phyloP scores from a whole-genome alignment of 1,140 invertebrate genomes.

The Drosophila pandora region DNA sequence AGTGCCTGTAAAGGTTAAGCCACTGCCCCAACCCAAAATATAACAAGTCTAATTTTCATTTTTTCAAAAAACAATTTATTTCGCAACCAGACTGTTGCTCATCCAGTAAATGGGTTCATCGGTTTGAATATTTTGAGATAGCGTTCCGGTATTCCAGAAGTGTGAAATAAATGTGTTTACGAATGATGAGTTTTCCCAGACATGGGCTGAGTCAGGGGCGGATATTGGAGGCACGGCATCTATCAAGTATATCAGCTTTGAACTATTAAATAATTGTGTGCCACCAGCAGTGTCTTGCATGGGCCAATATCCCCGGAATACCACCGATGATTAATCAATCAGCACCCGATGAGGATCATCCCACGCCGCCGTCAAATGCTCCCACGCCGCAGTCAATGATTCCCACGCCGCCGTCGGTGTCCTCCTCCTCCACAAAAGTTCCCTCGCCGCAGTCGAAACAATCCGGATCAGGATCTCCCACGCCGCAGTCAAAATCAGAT shows the following conservation, averaged over 20 bases:
- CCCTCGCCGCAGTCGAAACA: slow-evolving; percentile 56
- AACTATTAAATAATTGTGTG: slow-evolving; percentile 31
- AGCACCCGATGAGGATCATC: slow-evolving; percentile 20
- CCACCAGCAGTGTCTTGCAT: slow-evolving; percentile 1
- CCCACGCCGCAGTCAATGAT: slow-evolving; percentile 41
- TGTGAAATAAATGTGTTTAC: slow-evolving; percentile 32
- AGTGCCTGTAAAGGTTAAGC: background rate
- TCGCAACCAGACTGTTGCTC: slow-evolving; percentile 13
- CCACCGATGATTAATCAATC: slow-evolving; percentile 53
- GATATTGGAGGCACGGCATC: slow-evolving; percentile 42
- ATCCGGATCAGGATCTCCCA: slow-evolving; percentile 33
- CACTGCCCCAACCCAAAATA: slow-evolving; percentile 15
- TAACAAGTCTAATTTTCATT: slow-evolving; percentile 21
- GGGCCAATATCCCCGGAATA: slow-evolving; percentile 43
- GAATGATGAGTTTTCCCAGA: slow-evolving; percentile 61
- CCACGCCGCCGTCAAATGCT: slow-evolving; percentile 44
- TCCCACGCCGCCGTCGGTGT: slow-evolving; percentile 58
- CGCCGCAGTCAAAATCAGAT: slow-evolving; percentile 22
- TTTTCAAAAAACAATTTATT: slow-evolving; percentile 65
- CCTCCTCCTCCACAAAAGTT: slow-evolving; percentile 56
- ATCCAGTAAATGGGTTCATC: slow-evolving; percentile 55
- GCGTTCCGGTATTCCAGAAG: slow-evolving; percentile 78
- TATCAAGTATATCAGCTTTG: slow-evolving; percentile 73
- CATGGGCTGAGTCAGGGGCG: slow-evolving; percentile 47
- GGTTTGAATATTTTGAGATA: slow-evolving; percentile 35